Base-by-base conservation (phyloP, 2,113 vertebrate species). In the Xyrauchen texanus region DNA sequence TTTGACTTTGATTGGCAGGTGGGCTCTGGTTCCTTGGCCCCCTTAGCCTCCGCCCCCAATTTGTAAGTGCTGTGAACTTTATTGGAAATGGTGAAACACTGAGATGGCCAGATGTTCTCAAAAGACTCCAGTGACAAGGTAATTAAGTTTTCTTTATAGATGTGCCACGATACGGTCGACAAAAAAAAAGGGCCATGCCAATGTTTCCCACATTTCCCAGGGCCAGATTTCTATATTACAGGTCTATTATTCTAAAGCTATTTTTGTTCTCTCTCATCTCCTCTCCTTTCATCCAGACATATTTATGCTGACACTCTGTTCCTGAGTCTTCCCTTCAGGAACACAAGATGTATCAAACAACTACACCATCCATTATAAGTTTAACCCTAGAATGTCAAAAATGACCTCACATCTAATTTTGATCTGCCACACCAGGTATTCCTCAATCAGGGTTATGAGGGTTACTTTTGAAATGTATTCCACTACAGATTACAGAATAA, bases 21-120 rank as follows among this genome's bases (percentile, higher is more conserved):
- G 75, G 81, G 84, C 79, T 62, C 64, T 62, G 51, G 76, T 69
- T 65, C 67, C 42, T 81, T 44, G 21, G 7, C 11, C 12, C 46
- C 52, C 51, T 47, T 44, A 6, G 4, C 15, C 6, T 11, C n/a
- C 44, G 11, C 66, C 76, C 58, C 13, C 64, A 9, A 53, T 53
- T 68, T 66, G 75, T 4, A 34, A 78, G 66, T 79, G 77, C 88
- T 87, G 53, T 63, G 67, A 67, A 65, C 81, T 87, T 86, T 86
- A 80, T 89, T 89, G 90, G 90, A 89, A 89, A 53, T 72, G 34
- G 60, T 16, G 80, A 73, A 6, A 8, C 21, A 34, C 69, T 58
- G 77, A 64, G 89, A 89, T 82, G 86, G 89, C 85, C 63, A 60
- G 7, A 16, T 78, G 88, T 88, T 89, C 21, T 92, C 90, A 87